A percentile compares a stretch with the other conserved stretches of the same genome.
Conservation (phyloP, 2,888 invertebrate species). For the Portevinia maculata region DNA sequence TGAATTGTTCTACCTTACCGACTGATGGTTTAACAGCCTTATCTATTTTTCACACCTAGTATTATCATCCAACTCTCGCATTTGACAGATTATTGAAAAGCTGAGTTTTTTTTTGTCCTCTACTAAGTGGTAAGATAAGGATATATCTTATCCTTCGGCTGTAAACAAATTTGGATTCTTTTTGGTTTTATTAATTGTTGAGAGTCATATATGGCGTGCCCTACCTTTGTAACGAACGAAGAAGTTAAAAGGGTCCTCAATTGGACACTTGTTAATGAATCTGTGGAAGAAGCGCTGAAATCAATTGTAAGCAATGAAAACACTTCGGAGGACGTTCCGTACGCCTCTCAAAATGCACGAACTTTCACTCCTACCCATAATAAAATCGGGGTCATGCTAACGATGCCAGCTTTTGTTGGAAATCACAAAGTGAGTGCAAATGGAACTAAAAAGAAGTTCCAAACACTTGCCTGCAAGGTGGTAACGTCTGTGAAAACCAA, state of each 20-base stretch:
- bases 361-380: conserved; percentile 77
- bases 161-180: not conserved
- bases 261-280: conserved; percentile 81
- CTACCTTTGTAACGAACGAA: conserved; percentile 79
- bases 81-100: too few relatives aligned
- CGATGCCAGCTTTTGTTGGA: conserved; percentile 84
- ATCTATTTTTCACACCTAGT: too few relatives aligned
- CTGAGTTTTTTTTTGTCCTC: too few relatives aligned
- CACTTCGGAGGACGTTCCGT: conserved; percentile 43
- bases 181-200: not conserved
- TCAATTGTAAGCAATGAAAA: conserved; percentile 76
- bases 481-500: conserved; percentile 83
- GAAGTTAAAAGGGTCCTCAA: conserved; percentile 80
- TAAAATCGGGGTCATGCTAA: conserved; percentile 77
- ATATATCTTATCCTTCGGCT: too few relatives aligned
- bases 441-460: conserved; percentile 44
- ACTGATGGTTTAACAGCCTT: too few relatives aligned
- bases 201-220: conserved; percentile 58
- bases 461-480: conserved; percentile 83
- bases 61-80: too few relatives aligned
- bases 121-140: too few relatives aligned
- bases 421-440: conserved; percentile 76
- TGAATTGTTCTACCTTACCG: too few relatives aligned
- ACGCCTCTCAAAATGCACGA: conserved; percentile 80
- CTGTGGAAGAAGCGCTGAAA: conserved; percentile 82